Conservation (phyloP, 2,797 vertebrate genomes). For the Dendrocincla tyrannina region DNA sequence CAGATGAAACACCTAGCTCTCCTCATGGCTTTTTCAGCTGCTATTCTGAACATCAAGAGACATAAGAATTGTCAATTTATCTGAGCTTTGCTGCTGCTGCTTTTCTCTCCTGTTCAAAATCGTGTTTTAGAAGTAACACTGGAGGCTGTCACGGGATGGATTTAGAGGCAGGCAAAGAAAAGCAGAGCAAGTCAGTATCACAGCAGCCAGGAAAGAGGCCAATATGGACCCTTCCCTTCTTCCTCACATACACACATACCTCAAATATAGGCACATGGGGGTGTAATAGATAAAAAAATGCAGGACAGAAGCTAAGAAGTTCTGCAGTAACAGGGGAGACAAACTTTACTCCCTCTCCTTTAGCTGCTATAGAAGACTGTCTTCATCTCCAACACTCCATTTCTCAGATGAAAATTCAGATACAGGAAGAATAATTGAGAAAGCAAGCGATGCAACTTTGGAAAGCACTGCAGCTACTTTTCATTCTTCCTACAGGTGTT, state of each 20-base stretch:
- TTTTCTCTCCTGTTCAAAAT: slow-evolving; percentile 16
- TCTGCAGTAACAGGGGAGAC: neutral
- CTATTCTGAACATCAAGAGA: slow-evolving; percentile 18
- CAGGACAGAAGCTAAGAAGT: neutral
- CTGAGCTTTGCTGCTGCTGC: neutral
- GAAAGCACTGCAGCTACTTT: neutral
- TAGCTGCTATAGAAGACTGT: neutral
- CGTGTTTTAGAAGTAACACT: neutral
- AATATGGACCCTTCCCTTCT: neutral
- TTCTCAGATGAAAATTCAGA: neutral
- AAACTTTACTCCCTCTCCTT: neutral
- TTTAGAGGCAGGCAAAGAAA: neutral
- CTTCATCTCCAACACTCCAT: neutral
- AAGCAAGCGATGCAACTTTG: neutral
- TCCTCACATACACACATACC: neutral
- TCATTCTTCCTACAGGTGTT: neutral
- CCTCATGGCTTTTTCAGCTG: neutral
- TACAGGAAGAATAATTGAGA: neutral
- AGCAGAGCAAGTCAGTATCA: neutral
- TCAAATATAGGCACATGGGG: neutral
- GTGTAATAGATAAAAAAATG: neutral
- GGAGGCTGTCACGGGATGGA: neutral
- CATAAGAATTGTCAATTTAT: slow-evolving; percentile 12
- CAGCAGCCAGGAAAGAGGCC: neutral
- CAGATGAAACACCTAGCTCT: slow-evolving; percentile 5